Evolutionary conservation across 2,888 invertebrate genomes (phyloP).

Genomic region (Tetranychus truncatus): DNA sequence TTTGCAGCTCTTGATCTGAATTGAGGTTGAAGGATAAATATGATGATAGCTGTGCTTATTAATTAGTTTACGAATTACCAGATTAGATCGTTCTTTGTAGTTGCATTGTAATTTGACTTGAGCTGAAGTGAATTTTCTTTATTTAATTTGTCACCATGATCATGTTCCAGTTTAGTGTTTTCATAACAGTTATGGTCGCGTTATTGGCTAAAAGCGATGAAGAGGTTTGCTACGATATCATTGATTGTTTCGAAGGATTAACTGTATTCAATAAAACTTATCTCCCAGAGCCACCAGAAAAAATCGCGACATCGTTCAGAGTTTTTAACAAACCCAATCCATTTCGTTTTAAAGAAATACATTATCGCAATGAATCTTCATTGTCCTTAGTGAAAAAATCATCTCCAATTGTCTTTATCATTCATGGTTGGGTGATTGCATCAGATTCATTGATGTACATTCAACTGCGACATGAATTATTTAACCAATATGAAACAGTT

Average conservation of each 20-base stretch:
- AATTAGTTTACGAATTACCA: too few species aligned
- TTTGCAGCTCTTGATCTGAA: too few species aligned
- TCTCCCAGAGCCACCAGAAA: neutral
- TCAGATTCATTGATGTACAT: neutral
- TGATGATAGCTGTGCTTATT: too few species aligned
- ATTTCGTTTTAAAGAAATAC: neutral
- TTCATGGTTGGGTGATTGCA: slow-evolving; percentile 5
- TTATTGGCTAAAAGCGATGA: neutral
- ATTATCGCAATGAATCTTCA: neutral
- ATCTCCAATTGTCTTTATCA: neutral
- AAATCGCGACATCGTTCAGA: neutral
- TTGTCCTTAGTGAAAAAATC: neutral
- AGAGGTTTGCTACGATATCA: neutral
- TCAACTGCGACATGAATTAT: neutral
- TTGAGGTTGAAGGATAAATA: too few species aligned
- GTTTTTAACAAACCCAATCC: neutral
- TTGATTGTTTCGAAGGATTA: neutral
- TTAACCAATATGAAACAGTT: neutral
- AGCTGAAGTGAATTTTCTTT: too few species aligned
- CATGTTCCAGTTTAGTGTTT: too few species aligned
- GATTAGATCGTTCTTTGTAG: too few species aligned
- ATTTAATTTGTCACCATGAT: too few species aligned
- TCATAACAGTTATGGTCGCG: too few species aligned
- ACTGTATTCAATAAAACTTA: neutral
- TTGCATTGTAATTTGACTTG: too few species aligned